Conservation (phyloP, 2,888 invertebrate species). For the Vesta saturnalis region DNA sequence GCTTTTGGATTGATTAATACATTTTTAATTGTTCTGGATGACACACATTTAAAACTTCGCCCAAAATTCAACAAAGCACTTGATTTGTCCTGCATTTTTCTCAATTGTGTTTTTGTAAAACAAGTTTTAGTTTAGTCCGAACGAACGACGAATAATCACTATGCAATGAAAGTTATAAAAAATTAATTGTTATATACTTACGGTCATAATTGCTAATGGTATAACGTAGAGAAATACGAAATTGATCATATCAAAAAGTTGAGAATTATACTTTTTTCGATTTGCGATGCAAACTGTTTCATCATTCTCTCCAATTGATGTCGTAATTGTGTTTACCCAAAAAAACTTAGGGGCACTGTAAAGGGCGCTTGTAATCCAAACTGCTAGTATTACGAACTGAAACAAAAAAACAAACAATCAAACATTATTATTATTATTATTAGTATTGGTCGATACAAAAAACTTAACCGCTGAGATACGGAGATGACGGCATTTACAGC, state of each 20-base stretch:
- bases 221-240: constrained; percentile 84
- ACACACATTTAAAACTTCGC: too few relatives aligned
- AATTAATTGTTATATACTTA: constrained; percentile 61
- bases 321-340: constrained; percentile 81
- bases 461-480: too few relatives aligned
- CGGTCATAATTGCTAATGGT: constrained; percentile 83
- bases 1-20: too few relatives aligned
- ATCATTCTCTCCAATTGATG: constrained; percentile 67
- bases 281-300: constrained; percentile 81
- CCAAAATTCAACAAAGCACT: too few relatives aligned
- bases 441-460: too few relatives aligned
- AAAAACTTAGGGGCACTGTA: constrained; percentile 87
- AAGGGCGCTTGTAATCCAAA: constrained; percentile 84
- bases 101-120: too few relatives aligned
- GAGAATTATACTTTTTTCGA: constrained; percentile 80
- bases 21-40: too few relatives aligned
- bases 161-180: too few relatives aligned
- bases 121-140: too few relatives aligned
- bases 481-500: too few relatives aligned
- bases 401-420: constrained; percentile 41
- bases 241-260: constrained; percentile 82
- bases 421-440: background rate
- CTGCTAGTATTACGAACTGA: constrained; percentile 79
- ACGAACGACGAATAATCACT: too few relatives aligned
- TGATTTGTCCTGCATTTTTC: too few relatives aligned